These are phyloP conservation scores for Nyleta sp. DNA, from an alignment of 2,888 invertebrate species.

Conservation along the genomic window DNA sequence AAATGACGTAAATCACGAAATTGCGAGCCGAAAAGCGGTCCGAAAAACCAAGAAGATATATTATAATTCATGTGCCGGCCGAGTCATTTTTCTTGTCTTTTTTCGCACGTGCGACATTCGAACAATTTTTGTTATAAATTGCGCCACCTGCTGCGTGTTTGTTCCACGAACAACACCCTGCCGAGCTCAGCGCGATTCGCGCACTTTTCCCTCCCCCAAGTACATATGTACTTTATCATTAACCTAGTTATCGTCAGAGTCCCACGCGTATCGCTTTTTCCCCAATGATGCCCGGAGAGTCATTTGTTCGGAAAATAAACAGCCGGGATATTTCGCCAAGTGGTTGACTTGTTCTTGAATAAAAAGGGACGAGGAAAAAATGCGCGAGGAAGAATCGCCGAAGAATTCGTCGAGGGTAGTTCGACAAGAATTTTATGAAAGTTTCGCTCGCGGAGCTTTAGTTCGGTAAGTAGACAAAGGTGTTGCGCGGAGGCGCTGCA, in stretches of 20 bases:
- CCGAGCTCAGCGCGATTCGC: constrained; percentile 36
- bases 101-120: constrained; percentile 40
- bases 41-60: constrained; percentile 52
- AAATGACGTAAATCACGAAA: constrained; percentile 48
- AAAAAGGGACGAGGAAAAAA: constrained; percentile 15
- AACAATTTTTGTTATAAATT: constrained; percentile 61
- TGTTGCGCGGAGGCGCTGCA: constrained; percentile 46
- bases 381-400: constrained; percentile 5
- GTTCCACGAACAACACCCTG: constrained; percentile 48
- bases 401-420: constrained; percentile 50
- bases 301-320: constrained; percentile 44
- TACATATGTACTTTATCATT: constrained; percentile 57
- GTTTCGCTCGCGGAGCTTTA: constrained; percentile 35
- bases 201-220: constrained; percentile 34
- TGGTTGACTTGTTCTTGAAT: constrained; percentile 30
- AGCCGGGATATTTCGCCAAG: constrained; percentile 23
- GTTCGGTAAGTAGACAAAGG: constrained; percentile 56
- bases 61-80: constrained; percentile 51
- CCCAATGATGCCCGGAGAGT: constrained; percentile 20
- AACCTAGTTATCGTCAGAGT: constrained; percentile 36
- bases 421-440: constrained; percentile 58
- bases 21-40: constrained; percentile 38
- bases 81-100: constrained; percentile 53
- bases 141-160: constrained; percentile 56
- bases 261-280: background rate